Base-by-base conservation (phyloP, 2,113 vertebrate genomes). In the Vidua macroura region DNA sequence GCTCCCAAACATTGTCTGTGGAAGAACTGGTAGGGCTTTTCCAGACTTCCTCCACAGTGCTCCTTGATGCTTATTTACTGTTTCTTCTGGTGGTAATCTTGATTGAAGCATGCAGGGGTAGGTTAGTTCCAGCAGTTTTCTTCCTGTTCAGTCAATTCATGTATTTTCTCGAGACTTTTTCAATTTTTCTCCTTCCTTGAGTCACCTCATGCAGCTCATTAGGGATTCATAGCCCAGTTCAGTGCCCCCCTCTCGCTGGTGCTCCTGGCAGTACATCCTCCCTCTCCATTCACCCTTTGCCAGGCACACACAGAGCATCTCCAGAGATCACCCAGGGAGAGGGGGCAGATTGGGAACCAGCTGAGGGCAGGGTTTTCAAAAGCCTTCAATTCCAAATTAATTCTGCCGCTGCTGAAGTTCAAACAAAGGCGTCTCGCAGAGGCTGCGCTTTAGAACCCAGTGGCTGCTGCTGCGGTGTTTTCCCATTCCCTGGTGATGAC, bases 211-310 rank as follows among this genome's bases (percentile, higher is more conserved):
- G 46, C 33, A 79, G 60, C 72, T 90, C 1, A 1, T 78, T 37
- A 28, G 0, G 7, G 69, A 68, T 94, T 72, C 23, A 1, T 33
- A 28, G 70, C 59, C 79, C 21, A 5, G 43, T 13, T 31, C 7
- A 39, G 44, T 4, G 39, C 18, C 55, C 56, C 33, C 31, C 22
- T 35, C 22, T 59, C 0, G 0, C 8, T 11, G 41, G 24, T 59
- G 56, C 56, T 94, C 7, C 92, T 91, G 93, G 91, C 94, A 84
- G 92, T 16, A 89, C 81, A 52, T 86, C 77, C 81, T 62, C 76
- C 81, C 68, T 83, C 7, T 3, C 86, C 92, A 64, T 92, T 95
- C 92, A 90, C 60, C 37, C 55, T 6, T 15, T 0, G 83, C 89
- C 86, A 86, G 64, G 4, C 25, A 11, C 35, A 49, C 68, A 48